These are phyloP conservation scores for Pedionomus torquatus DNA, from an alignment of 2,113 vertebrate genomes.

Conservation along the genomic window DNA sequence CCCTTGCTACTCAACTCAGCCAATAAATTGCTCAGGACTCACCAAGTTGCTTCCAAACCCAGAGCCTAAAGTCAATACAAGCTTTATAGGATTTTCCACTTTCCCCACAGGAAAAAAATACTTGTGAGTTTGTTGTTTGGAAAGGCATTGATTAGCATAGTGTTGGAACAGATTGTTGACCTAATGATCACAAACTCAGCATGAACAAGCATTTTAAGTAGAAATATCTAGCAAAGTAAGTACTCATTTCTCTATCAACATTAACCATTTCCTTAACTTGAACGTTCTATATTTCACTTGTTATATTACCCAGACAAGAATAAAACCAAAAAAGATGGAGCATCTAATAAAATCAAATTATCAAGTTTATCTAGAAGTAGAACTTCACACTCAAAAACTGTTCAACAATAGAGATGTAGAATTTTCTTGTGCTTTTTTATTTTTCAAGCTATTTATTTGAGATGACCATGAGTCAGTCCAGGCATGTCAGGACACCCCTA, in stretches of 20 bases:
- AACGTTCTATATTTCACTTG: not conserved
- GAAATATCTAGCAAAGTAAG: not conserved
- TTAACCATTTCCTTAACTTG: slow-evolving; percentile 1
- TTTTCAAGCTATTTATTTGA: not conserved
- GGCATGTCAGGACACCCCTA: not conserved
- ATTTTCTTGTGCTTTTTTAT: not conserved
- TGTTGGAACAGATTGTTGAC: slow-evolving; percentile 36
- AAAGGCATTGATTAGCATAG: slow-evolving; percentile 40
- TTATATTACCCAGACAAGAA: not conserved
- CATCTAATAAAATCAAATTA: not conserved
- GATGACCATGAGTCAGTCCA: not conserved
- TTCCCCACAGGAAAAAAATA: not conserved
- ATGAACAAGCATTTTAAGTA: not conserved
- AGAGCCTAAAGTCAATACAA: not conserved
- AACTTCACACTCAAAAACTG: not conserved
- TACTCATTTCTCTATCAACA: not conserved
- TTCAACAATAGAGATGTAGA: not conserved
- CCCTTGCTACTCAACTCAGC: not conserved
- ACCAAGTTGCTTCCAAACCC: not conserved
- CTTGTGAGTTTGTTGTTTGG: slow-evolving; percentile 2
- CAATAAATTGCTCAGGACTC: not conserved
- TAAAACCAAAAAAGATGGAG: not conserved
- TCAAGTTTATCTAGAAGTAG: not conserved
- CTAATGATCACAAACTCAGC: not conserved
- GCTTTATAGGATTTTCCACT: slow-evolving; percentile 14